Evolutionary conservation across 2,888 invertebrate species (phyloP).

Genomic region (Caenorhabditis becei): DNA sequence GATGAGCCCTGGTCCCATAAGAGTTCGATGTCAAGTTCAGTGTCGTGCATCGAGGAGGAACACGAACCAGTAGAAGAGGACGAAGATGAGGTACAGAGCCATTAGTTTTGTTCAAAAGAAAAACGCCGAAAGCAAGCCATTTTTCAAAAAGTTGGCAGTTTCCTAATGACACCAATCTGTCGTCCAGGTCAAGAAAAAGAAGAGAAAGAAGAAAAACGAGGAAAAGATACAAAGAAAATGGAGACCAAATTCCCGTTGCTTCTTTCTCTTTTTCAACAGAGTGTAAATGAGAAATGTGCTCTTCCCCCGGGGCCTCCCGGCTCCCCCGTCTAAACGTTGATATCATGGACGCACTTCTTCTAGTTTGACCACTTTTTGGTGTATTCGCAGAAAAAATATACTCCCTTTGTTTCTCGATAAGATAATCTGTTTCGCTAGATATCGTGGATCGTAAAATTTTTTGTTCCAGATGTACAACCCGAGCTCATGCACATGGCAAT

Average conservation of each 20-base stretch:
- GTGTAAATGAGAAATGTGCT: conserved; percentile 65
- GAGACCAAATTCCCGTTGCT: conserved; percentile 21
- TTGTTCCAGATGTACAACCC: conserved; percentile 56
- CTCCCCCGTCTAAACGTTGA: conserved; percentile 52
- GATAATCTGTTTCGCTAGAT: conserved; percentile 3
- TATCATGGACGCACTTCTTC: conserved; percentile 36
- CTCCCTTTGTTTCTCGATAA: not conserved
- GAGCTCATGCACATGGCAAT: conserved; percentile 75
- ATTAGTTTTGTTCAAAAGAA: conserved; percentile 12
- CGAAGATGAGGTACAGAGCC: conserved; percentile 47
- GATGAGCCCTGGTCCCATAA: conserved; percentile 49
- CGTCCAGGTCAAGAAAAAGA: conserved; percentile 43
- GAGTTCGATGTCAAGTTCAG: conserved; percentile 40
- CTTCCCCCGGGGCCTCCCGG: conserved; percentile 30
- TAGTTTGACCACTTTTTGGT: conserved; percentile 17
- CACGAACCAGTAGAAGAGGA: conserved; percentile 59
- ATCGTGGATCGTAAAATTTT: not conserved
- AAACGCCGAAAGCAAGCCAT: conserved; percentile 1
- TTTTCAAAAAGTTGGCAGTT: conserved; percentile 22
- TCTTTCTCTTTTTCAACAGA: conserved; percentile 60
- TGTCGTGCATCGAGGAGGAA: conserved; percentile 53
- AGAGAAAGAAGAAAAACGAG: conserved; percentile 8
- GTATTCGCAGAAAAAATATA: not conserved
- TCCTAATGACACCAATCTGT: conserved; percentile 44
- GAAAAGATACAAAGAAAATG: conserved; percentile 21